These are phyloP conservation scores for Chinchilla lanigera DNA, from an alignment of 2,113 vertebrate genomes.

Conservation along the genomic window DNA sequence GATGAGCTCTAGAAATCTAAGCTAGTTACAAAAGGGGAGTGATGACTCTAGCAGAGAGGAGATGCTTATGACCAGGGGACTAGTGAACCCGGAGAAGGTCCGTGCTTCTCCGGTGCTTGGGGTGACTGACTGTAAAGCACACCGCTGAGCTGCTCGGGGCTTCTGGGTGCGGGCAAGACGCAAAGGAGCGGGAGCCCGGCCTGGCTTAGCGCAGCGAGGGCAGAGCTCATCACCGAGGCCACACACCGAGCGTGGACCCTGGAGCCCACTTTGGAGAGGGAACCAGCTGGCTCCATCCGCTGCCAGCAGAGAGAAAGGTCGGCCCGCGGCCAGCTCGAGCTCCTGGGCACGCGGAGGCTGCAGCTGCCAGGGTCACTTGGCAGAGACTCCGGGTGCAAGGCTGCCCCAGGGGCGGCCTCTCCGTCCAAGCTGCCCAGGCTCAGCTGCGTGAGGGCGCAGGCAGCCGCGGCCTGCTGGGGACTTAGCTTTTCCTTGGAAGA, in stretches of 20 bases:
- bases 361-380: slow-evolving; percentile 61
- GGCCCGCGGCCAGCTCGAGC: background rate
- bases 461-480: background rate
- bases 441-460: background rate
- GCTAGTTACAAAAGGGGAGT: background rate
- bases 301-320: background rate
- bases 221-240: background rate
- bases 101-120: rapidly evolving
- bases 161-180: rapidly evolving
- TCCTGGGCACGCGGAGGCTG: background rate
- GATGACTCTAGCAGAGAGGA: background rate
- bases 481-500: no score
- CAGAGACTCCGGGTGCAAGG: background rate
- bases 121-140: rapidly evolving
- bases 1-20: no score
- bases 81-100: rapidly evolving
- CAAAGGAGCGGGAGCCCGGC: rapidly evolving
- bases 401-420: background rate
- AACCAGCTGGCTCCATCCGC: slow-evolving; percentile 30
- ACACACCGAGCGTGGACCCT: rapidly evolving
- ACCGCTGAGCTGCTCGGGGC: background rate
- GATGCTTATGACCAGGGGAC: rapidly evolving
- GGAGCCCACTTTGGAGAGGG: background rate
- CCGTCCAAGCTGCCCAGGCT: background rate
- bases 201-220: rapidly evolving